Evolutionary conservation across 1,140 invertebrate species (phyloP), one percentile per base, ranked within the genome.

Genomic region (Spodoptera frugiperda): DNA sequence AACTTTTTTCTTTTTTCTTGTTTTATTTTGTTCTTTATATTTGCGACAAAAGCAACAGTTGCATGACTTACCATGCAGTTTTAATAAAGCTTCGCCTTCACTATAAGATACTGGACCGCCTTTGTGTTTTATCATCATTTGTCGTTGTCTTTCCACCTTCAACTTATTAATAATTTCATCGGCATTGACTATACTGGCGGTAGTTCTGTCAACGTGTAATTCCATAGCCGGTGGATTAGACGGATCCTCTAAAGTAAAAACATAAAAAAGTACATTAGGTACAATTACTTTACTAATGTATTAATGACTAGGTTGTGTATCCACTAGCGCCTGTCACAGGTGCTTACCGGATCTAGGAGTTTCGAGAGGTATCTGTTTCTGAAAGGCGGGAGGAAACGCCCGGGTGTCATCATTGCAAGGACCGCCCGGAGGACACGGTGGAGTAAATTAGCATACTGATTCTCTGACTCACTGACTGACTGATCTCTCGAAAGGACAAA

Each of bases 11-110:
- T 15, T 21, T 21, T 3, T 48, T 5, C 2, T 1, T n/a, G 0
- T 12, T 12, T 8, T 1, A 1, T 8, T 14, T 21, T 65, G 25
- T 49, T 49, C 0, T 11, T 12, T 39, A 3, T 17, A 11, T 14
- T 14, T 55, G 17, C 19, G 11, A 65, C 61, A 65, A 19, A 48
- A 10, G 9, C 44, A 46, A 14, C 61, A 65, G 2, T 65, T 65
- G n/a, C 39, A 48, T 2, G n/a, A 8, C 10, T n/a, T 39, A 15
- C 57, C 25, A 15, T 61, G 57, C 3, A 15, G 15, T 33, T 44
- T 44, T 53, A 17, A 1, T 15, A 9, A 53, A 8, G 17, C 17
- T 53, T 53, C 3, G 54, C 54, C 54, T 25, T 17, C 19, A 12
- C 33, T 39, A 1, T 9, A 1, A 39, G 33, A 39, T 0, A 39